Evolutionary conservation across 2,113 vertebrate species (phyloP).

Genomic region (Python bivittatus): DNA sequence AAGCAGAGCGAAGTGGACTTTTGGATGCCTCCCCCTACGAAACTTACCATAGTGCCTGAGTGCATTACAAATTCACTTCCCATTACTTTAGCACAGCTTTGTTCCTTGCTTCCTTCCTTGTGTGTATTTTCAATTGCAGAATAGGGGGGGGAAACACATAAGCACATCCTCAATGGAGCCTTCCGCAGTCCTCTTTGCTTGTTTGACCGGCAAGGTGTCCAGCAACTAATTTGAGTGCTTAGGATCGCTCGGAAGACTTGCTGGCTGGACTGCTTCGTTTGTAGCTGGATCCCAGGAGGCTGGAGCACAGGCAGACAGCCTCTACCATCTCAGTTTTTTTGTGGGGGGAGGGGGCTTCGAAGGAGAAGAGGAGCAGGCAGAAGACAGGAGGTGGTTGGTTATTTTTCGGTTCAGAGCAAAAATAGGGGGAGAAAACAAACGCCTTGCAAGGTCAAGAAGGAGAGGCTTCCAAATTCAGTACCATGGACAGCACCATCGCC

Average conservation of each 20-base stretch:
- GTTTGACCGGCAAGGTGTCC: slow-evolving; percentile 33
- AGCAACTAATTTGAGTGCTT: slow-evolving; percentile 10
- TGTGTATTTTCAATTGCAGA: slow-evolving; percentile 51
- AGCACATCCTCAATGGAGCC: slow-evolving; percentile 54
- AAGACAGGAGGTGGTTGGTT: neutral
- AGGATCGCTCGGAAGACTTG: slow-evolving; percentile 63
- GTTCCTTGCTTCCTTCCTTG: neutral
- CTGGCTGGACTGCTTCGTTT: slow-evolving; percentile 37
- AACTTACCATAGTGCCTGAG: neutral
- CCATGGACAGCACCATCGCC: slow-evolving; percentile 35
- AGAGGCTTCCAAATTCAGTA: slow-evolving; percentile 43
- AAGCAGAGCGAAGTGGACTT: neutral
- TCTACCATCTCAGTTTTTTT: slow-evolving; percentile 44
- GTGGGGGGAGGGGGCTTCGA: slow-evolving; percentile 29
- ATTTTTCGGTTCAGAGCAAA: neutral
- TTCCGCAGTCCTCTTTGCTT: slow-evolving; percentile 42
- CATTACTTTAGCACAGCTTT: slow-evolving; percentile 14
- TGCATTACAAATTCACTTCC: neutral
- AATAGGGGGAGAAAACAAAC: neutral
- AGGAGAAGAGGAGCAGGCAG: neutral
- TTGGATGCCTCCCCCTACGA: neutral
- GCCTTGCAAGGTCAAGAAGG: neutral
- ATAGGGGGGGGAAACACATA: too few species aligned
- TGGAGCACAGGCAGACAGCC: slow-evolving; percentile 60
- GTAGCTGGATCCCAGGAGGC: slow-evolving; percentile 39